Evolutionary conservation across 2,113 vertebrate genomes (phyloP).

Genomic region (Leiothrix lutea): DNA sequence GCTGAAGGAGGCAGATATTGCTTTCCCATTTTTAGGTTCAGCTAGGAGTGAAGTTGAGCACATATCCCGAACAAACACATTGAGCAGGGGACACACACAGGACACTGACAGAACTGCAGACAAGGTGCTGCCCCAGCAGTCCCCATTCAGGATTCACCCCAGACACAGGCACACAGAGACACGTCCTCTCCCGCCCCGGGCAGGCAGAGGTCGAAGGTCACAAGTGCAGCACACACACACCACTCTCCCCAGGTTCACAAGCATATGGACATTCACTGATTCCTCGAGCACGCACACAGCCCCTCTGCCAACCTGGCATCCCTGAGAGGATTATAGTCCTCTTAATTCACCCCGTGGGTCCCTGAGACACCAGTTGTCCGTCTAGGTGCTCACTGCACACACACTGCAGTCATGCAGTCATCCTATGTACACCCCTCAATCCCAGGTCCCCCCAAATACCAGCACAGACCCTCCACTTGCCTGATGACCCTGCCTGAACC

Average conservation of each 20-base stretch:
- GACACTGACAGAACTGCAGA: accelerated
- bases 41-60: neutral
- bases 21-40: neutral
- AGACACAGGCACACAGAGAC: neutral
- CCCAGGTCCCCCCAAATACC: accelerated
- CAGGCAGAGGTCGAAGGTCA: neutral
- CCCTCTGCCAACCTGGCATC: neutral
- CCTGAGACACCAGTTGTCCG: accelerated
- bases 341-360: accelerated
- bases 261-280: neutral
- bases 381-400: neutral
- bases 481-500: neutral
- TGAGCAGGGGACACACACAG: neutral
- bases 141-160: neutral
- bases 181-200: accelerated
- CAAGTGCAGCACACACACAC: neutral
- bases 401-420: accelerated
- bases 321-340: accelerated
- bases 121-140: neutral
- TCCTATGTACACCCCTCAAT: accelerated
- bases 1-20: neutral
- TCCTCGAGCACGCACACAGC: accelerated
- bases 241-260: too few relatives aligned
- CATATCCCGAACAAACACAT: neutral
- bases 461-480: neutral